Percentiles rank a stretch among this genome's conserved stretches.
Evolutionary conservation across 2,113 vertebrate genomes (phyloP).

Genomic region (Columba janthina): DNA sequence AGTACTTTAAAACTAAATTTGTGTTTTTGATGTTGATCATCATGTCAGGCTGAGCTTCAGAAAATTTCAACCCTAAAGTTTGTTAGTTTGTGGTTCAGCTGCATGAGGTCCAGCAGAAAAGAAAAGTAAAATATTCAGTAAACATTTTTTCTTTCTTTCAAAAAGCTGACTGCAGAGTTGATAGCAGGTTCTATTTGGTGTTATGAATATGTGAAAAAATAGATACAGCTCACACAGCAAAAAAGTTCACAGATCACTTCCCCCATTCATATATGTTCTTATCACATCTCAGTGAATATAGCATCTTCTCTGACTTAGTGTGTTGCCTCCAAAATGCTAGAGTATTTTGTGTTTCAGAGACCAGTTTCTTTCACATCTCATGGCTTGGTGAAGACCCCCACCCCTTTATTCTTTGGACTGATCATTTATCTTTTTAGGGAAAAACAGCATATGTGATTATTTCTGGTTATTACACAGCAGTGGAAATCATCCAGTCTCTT

Average conservation of each 20-base stretch:
- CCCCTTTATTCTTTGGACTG: not conserved
- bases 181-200: not conserved
- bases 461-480: slow-evolving; percentile 24
- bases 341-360: not conserved
- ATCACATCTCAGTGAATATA: not conserved
- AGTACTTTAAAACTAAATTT: not conserved
- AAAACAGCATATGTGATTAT: slow-evolving; percentile 4
- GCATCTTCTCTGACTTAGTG: not conserved
- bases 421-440: slow-evolving; percentile 15
- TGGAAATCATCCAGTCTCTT: slow-evolving; percentile 20
- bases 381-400: not conserved
- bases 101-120: not conserved
- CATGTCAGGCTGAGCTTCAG: not conserved
- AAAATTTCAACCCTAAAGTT: not conserved
- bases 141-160: not conserved
- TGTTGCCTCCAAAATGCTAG: not conserved
- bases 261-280: not conserved
- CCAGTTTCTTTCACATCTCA: not conserved
- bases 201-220: not conserved
- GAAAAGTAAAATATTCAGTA: not conserved
- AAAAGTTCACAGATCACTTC: not conserved
- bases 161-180: not conserved
- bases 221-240: not conserved
- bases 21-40: not conserved
- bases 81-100: not conserved